Conservation (phyloP, 1,140 invertebrate genomes). For the Trichonephila clavipes region DNA sequence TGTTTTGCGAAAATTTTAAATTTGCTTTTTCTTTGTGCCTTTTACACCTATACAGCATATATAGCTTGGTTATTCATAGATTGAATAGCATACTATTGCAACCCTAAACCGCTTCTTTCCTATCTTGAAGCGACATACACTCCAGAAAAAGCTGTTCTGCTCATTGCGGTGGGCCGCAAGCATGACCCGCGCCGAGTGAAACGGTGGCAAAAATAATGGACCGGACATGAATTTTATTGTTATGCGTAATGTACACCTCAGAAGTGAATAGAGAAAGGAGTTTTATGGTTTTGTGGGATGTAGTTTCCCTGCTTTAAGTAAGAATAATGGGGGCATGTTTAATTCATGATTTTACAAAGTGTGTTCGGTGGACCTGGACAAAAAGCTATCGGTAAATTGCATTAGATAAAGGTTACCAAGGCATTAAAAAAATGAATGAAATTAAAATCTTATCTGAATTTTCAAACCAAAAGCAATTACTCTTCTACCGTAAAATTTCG, state of each 20-base stretch:
- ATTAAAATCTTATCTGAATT: too few relatives aligned
- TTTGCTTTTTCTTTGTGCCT: too few relatives aligned
- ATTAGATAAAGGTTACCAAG: too few relatives aligned
- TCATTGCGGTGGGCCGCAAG: slow-evolving; percentile 36
- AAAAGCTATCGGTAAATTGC: not conserved
- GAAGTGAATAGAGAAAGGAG: not conserved
- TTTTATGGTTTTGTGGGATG: not conserved
- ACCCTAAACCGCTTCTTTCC: not conserved
- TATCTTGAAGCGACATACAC: not conserved
- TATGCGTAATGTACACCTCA: slow-evolving; percentile 3
- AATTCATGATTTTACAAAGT: not conserved
- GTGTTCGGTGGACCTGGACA: not conserved
- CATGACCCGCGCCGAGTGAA: not conserved
- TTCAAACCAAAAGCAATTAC: too few relatives aligned
- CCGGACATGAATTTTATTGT: slow-evolving; percentile 18
- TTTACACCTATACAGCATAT: not conserved
- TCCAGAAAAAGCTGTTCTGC: not conserved
- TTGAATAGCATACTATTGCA: not conserved
- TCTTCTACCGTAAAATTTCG: too few relatives aligned
- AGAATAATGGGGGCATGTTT: not conserved
- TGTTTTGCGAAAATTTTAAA: too few relatives aligned
- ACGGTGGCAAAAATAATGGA: not conserved
- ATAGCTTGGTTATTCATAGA: not conserved
- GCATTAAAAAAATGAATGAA: too few relatives aligned
- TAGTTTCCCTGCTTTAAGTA: not conserved